Evolutionary conservation across 2,888 invertebrate species (phyloP).

Genomic region (Caenorhabditis macrosperma): DNA sequence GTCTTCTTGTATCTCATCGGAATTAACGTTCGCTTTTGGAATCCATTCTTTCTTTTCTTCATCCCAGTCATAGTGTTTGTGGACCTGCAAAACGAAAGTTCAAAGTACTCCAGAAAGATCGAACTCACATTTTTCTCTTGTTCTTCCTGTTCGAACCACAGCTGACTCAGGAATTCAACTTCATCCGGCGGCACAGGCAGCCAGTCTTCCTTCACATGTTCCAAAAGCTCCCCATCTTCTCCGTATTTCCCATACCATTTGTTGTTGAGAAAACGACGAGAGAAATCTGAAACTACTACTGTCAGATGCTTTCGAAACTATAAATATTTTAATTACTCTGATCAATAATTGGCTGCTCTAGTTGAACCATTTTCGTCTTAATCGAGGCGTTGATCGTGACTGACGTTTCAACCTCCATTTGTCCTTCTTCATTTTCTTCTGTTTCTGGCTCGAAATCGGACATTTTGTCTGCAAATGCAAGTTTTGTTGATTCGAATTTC

Average conservation of each 20-base stretch:
- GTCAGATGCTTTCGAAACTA: background rate
- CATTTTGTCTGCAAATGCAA: conserved; percentile 17
- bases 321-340: conserved; percentile 1
- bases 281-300: conserved; percentile 43
- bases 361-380: background rate
- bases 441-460: conserved; percentile 58
- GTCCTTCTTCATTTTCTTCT: conserved; percentile 44
- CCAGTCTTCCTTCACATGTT: conserved; percentile 70
- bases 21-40: conserved; percentile 82
- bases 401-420: background rate
- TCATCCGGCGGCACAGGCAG: conserved; percentile 60
- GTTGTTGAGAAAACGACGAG: conserved; percentile 55
- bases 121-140: conserved; percentile 59
- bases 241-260: conserved; percentile 66
- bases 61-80: conserved; percentile 87
- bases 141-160: conserved; percentile 72
- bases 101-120: background rate
- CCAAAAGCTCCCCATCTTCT: conserved; percentile 59
- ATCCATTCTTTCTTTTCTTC: conserved; percentile 93
- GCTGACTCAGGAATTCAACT: conserved; percentile 64
- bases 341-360: conserved; percentile 6
- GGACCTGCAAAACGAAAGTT: conserved; percentile 19
- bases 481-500: background rate
- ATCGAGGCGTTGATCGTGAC: background rate
- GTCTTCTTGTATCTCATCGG: conserved; percentile 89